Conservation (phyloP, 2,113 vertebrate species). For the Anser brachyrhynchus region DNA sequence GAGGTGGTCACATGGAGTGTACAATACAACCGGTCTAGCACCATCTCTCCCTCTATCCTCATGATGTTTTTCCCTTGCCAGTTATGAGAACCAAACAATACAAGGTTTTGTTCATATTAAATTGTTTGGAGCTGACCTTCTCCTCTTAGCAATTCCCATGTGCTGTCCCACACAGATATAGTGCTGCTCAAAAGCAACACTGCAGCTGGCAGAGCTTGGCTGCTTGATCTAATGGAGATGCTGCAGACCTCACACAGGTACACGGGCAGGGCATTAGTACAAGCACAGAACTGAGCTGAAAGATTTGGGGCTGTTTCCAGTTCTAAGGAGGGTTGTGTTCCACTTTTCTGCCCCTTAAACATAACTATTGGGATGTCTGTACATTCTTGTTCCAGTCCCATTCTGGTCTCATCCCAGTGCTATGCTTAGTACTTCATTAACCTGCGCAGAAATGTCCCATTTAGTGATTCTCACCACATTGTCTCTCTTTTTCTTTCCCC, state of each 20-base stretch:
- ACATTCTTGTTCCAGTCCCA: background rate
- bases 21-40: background rate
- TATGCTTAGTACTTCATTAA: background rate
- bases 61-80: background rate
- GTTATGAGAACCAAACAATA: background rate
- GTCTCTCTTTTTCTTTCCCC: background rate
- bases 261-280: background rate
- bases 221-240: background rate
- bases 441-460: background rate
- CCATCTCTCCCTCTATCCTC: background rate
- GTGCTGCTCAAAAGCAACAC: background rate
- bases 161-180: background rate
- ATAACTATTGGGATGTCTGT: background rate
- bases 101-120: background rate
- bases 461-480: background rate
- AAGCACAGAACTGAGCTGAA: background rate
- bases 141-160: background rate
- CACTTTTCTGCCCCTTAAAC: background rate
- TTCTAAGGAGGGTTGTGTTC: background rate
- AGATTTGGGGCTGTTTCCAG: background rate
- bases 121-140: background rate
- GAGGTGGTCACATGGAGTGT: fast-evolving
- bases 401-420: background rate
- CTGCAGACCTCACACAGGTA: background rate
- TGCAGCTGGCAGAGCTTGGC: background rate